A percentile compares a stretch with the other conserved stretches of the same genome.
phyloP scores from a whole-genome alignment of 2,888 invertebrate species.

The Malachius bipustulatus region DNA sequence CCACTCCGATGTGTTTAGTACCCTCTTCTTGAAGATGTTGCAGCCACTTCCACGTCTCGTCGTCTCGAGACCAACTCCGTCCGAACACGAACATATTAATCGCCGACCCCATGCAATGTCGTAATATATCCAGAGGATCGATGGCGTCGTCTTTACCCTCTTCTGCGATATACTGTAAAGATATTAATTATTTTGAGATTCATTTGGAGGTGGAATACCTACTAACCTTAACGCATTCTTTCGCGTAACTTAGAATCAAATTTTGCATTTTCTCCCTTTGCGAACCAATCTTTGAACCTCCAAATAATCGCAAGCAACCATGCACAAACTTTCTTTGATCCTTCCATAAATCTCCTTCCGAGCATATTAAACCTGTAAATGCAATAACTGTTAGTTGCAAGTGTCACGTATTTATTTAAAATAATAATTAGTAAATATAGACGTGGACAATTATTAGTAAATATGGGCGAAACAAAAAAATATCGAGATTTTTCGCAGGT shows the following conservation, averaged over 20 bases:
- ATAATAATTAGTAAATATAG: too few relatives aligned
- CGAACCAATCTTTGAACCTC: slow-evolving; percentile 53
- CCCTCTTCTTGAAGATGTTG: slow-evolving; percentile 73
- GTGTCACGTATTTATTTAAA: too few relatives aligned
- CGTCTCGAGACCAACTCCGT: slow-evolving; percentile 51
- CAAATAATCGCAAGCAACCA: slow-evolving; percentile 60
- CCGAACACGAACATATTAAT: slow-evolving; percentile 72
- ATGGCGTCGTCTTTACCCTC: slow-evolving; percentile 23
- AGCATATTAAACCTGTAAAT: slow-evolving; percentile 63
- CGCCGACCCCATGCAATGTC: slow-evolving; percentile 66
- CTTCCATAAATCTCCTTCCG: slow-evolving; percentile 71
- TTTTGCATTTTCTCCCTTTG: slow-evolving; percentile 51
- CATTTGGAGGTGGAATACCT: slow-evolving; percentile 17
- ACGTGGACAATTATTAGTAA: too few relatives aligned
- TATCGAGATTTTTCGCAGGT: too few relatives aligned
- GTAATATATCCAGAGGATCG: slow-evolving; percentile 44
- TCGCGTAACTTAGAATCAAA: slow-evolving; percentile 49
- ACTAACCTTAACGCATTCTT: slow-evolving; percentile 48
- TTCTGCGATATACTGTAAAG: slow-evolving; percentile 17
- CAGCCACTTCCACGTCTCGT: slow-evolving; percentile 66
- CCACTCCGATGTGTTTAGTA: slow-evolving; percentile 68
- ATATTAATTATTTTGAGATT: slow-evolving; percentile 10
- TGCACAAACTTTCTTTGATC: slow-evolving; percentile 67
- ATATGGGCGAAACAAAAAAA: too few relatives aligned
- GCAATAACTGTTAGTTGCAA: too few relatives aligned